Percentiles rank a stretch among this genome's conserved stretches.
These are phyloP conservation scores for Pseudachorutes palmiensis DNA, from an alignment of 1,140 invertebrate species.

Conservation along the genomic window DNA sequence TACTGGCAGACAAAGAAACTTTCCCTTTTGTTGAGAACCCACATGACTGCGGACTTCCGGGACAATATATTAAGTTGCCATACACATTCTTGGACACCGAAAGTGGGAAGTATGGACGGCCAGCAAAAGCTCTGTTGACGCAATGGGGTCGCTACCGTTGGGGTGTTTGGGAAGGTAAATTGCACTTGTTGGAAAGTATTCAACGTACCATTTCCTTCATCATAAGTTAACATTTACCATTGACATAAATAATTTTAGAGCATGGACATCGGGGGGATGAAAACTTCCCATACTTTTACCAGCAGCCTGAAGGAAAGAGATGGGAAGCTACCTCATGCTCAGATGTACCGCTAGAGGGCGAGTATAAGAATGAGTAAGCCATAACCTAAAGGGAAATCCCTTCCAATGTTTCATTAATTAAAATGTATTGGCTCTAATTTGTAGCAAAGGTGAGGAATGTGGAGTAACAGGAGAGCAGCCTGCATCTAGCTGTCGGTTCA, in stretches of 20 bases:
- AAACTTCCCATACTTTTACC: background rate
- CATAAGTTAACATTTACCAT: constrained; percentile 38
- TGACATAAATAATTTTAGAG: background rate
- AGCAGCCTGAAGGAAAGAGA: constrained; percentile 12
- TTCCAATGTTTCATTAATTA: background rate
- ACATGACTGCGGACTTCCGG: background rate
- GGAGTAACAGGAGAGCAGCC: background rate
- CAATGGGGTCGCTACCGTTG: constrained; percentile 48
- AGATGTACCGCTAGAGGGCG: background rate
- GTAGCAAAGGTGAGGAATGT: background rate
- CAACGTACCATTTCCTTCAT: too few species aligned
- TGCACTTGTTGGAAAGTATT: too few species aligned
- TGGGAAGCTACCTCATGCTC: background rate
- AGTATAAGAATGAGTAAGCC: background rate
- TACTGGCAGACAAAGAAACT: background rate
- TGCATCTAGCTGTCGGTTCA: constrained; percentile 18
- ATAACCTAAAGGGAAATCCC: constrained; percentile 26
- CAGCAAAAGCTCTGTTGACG: constrained; percentile 45
- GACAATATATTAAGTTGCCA: background rate
- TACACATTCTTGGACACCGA: background rate
- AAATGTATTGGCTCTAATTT: background rate
- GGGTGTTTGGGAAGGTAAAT: constrained; percentile 44
- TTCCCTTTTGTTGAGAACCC: background rate
- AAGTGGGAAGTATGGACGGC: background rate
- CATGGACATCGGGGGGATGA: background rate